Evolutionary conservation across 2,797 vertebrate genomes (phyloP), one percentile per base, ranked within the genome.

Genomic region (Cottoperca gobio): DNA sequence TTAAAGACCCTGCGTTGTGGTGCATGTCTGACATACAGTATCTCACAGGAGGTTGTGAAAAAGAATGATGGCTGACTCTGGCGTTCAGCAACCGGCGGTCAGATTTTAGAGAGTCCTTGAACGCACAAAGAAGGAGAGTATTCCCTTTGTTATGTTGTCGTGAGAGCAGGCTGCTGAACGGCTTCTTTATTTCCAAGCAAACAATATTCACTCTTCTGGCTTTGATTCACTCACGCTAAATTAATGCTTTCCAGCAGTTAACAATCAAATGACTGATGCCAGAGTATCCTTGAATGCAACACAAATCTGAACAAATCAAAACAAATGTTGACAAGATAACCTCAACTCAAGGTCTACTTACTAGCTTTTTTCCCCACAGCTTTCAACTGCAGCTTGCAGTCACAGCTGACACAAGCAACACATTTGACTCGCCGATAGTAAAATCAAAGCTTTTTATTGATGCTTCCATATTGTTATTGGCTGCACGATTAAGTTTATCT

Each of bases 281-380:
- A 10, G 9, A 60, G 59, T 14, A 68, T 77, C 78, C 69, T 76
- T 86, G 75, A 86, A 76, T 13, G 52, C 62, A 72, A 24, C 40
- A 42, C 50, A 62, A 53, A 62, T 28, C 37, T 0, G 13, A 58
- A 48, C 11, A 62, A 53, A 40, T n/a, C 26, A 12, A 58, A 77
- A 65, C 17, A 59, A 52, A 24, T 48, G 39, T 39, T 39, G 17
- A 43, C 35, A 23, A 61, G 24, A 40, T 42, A 19, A 43, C 55
- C 31, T 33, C 31, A 33, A 55, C n/a, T 75, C 14, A 13, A 31
- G 12, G 39, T 70, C 17, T 17, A 2, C 13, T 21, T 10, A 6
- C 10, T 10, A 3, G 8, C 1, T 50, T 62, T 61, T 53, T 33
- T 24, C 33, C 21, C 2, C 2, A 0, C 0, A 21, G 39, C 24